Evolutionary conservation across 2,888 invertebrate species (phyloP), one percentile per base, ranked within the genome.

Genomic region (Cephus pulcher): DNA sequence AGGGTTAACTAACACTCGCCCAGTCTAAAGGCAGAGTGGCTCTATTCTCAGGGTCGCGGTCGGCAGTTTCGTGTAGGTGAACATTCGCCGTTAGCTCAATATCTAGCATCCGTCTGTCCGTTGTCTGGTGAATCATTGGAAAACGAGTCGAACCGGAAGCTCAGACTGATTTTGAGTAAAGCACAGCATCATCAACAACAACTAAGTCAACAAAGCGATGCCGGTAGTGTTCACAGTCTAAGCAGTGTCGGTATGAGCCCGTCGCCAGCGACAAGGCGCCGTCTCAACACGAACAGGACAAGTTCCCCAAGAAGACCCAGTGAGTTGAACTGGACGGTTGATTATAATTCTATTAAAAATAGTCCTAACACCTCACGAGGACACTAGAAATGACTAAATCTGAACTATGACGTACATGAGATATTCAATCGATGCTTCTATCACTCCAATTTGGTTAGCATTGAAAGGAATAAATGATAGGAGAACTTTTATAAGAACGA

Each of bases 31-130:
- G 98, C 98, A 0, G 98, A 98, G 91, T 98, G 98, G 98, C 92
- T 98, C 79, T 98, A 98, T 92, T 98, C 98, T 82, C 98, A 98
- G 93, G 98, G 98, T 74, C 95, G 97, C 86, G 98, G 98, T 0
- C 94, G 98, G 80, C 96, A 97, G 90, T 98, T 96, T 92, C 95
- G 96, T 78, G 93, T 95, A 30, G 98, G 98, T 0, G 97, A 98
- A 89, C 98, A 98, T 86, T 93, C 94, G 23, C 95, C 95, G 79
- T 92, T 98, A 73, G 95, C 96, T 75, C 96, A 96, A 84, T 98
- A 98, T 92, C 93, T 98, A 75, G 95, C 96, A 2, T 94, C 95
- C 32, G 96, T 96, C 3, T 98, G 98, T 89, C 97, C 98, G 0
- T 93, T 96, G 82, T 96, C 96, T n/a, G 97, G 95, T 11, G 96